Evolutionary conservation across 2,888 invertebrate genomes (phyloP), one percentile per base, ranked within the genome.

Genomic region (Seira sanloemensis): DNA sequence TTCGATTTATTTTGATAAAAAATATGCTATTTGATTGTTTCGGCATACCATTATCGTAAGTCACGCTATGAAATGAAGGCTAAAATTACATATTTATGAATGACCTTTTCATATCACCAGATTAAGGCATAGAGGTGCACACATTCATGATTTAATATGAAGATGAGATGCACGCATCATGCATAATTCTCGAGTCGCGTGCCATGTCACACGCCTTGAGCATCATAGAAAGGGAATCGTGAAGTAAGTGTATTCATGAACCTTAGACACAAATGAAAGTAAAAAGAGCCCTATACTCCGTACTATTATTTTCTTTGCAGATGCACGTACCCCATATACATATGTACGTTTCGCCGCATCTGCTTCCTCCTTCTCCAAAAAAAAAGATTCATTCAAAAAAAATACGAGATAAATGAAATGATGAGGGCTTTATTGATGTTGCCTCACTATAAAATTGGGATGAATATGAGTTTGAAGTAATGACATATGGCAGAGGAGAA

Each of bases 121-220:
- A 37, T 37, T 37, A 37, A 37, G 37, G 37, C 37, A 37, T 37
- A n/a, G n/a, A n/a, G n/a, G n/a, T n/a, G n/a, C n/a, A n/a, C n/a
- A n/a, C n/a, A n/a, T n/a, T n/a, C 12, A 37, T 37, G 5, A 12
- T 4, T 37, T 37, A 37, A 37, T 65, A 75, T 75, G 27, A 58
- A 46, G 16, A 67, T 67, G 67, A 67, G 16, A 62, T 74, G 74
- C 62, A 25, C 18, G 18, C 62, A 62, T 24, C 37, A 37, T 37
- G 37, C 37, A 37, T 37, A n/a, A 65, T 21, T 65, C 67, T 19
- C 68, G 25, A 76, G 81, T 81, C 81, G 81, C 81, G 81, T 81
- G 81, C 80, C 81, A 75, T 81, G 81, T 81, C 81, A 75, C 76
- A 81, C 81, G 81, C 81, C 81, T 71, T 37, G 37, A 81, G 81